Conservation (phyloP, 2,888 invertebrate species). For the Agapostemon virescens region DNA sequence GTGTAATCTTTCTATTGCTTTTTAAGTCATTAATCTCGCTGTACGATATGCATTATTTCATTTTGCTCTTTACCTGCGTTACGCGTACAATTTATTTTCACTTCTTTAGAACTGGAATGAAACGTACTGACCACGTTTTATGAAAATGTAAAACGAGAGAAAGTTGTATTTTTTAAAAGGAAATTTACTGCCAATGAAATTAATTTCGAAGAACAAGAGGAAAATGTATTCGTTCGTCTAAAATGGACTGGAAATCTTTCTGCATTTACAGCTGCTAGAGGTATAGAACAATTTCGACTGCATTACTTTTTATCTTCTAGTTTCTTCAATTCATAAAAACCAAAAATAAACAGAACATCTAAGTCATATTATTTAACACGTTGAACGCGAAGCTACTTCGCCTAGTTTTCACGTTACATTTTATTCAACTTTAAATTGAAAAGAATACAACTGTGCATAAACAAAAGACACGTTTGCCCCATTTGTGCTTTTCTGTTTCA, state of each 20-base stretch:
- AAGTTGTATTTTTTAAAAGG: not conserved
- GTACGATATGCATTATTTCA: not conserved
- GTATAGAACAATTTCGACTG: not conserved
- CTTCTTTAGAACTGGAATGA: not conserved
- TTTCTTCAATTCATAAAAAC: not conserved
- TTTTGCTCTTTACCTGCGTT: not conserved
- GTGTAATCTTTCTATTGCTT: slow-evolving; percentile 22
- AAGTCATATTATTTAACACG: not conserved
- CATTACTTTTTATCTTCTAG: not conserved
- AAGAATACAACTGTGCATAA: too few species aligned
- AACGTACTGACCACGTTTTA: not conserved
- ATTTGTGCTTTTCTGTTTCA: too few species aligned
- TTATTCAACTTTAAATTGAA: too few species aligned
- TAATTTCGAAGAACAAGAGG: not conserved
- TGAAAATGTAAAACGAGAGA: not conserved
- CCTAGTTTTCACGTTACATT: too few species aligned
- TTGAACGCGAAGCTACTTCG: too few species aligned
- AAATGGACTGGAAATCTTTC: too few species aligned
- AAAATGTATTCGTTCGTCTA: not conserved
- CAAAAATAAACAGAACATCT: not conserved
- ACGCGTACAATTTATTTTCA: not conserved
- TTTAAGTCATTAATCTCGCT: slow-evolving; percentile 20
- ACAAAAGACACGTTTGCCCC: too few species aligned
- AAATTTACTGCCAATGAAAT: not conserved
- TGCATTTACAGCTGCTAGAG: too few species aligned